Evolutionary conservation across 1,140 invertebrate species (phyloP).

Genomic region (Brachionus calyciflorus): DNA sequence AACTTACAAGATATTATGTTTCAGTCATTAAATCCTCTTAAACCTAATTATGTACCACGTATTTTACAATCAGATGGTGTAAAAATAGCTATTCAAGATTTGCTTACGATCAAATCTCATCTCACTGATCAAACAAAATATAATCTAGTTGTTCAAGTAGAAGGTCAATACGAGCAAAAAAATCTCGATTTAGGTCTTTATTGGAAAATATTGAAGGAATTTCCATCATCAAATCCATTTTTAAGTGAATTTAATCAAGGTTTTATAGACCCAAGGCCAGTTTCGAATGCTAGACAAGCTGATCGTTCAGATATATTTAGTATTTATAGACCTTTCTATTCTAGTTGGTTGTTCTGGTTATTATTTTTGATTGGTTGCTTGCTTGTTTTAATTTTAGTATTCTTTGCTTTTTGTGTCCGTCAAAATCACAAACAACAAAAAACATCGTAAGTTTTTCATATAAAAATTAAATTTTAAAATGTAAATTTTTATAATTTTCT

Average conservation of each 20-base stretch:
- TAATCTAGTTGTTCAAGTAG: constrained; percentile 21
- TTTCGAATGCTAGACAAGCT: neutral
- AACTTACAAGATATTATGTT: neutral
- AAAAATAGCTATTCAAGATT: constrained; percentile 36
- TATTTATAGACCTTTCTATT: constrained; percentile 32
- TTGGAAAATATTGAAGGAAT: constrained; percentile 27
- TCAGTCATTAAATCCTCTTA: neutral
- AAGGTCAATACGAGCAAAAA: constrained; percentile 14
- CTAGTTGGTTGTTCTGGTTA: constrained; percentile 38
- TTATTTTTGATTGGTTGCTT: constrained; percentile 25
- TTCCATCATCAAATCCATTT: constrained; percentile 9
- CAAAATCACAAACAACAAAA: constrained; percentile 27
- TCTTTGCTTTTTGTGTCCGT: constrained; percentile 15
- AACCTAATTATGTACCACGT: constrained; percentile 13
- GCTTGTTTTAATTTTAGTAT: constrained; percentile 7
- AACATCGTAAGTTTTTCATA: neutral
- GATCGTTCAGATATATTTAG: neutral
- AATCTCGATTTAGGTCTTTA: constrained; percentile 11
- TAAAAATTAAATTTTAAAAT: neutral
- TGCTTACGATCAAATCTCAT: neutral
- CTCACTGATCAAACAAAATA: neutral
- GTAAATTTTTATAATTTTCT: neutral
- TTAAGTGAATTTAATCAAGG: neutral
- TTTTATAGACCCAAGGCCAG: constrained; percentile 4
- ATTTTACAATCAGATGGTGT: constrained; percentile 31